Conservation (phyloP, 1,140 invertebrate species). For the Schlechtendalia chinensis region DNA sequence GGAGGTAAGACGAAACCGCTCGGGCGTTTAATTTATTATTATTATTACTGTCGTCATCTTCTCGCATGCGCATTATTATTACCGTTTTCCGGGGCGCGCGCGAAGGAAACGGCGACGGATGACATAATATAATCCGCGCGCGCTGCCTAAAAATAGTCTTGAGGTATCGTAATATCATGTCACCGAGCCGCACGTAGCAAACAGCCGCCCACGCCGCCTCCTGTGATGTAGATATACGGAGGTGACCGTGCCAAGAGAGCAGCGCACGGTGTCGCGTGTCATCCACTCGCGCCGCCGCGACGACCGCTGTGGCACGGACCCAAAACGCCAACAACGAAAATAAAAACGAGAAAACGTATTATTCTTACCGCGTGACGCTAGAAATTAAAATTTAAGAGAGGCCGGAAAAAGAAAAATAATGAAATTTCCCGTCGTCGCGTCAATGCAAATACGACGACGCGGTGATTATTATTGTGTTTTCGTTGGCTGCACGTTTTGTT, state of each 20-base stretch:
- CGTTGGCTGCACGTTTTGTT: too few relatives aligned
- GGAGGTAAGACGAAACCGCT: slow-evolving; percentile 77
- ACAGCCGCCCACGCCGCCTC: not conserved
- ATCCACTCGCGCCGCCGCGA: not conserved
- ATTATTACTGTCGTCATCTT: not conserved
- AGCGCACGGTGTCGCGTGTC: not conserved
- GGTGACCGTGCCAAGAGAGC: not conserved
- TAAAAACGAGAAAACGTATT: not conserved
- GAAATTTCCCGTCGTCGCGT: too few relatives aligned
- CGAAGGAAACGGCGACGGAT: not conserved
- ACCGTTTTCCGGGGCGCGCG: not conserved
- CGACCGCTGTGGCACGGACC: not conserved
- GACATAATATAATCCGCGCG: not conserved
- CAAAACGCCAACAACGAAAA: slow-evolving; percentile 3
- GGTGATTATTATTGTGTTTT: too few relatives aligned
- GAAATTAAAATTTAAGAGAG: too few relatives aligned
- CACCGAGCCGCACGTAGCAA: too few relatives aligned
- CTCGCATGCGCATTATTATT: too few relatives aligned
- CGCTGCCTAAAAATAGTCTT: slow-evolving; percentile 15
- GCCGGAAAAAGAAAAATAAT: too few relatives aligned
- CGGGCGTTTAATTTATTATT: not conserved
- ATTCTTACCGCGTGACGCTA: not conserved
- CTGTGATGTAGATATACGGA: not conserved
- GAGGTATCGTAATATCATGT: not conserved
- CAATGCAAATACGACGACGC: too few relatives aligned